Evolutionary conservation across 2,888 invertebrate species (phyloP), one percentile per base, ranked within the genome.

Genomic region (Eupithecia exiguata): DNA sequence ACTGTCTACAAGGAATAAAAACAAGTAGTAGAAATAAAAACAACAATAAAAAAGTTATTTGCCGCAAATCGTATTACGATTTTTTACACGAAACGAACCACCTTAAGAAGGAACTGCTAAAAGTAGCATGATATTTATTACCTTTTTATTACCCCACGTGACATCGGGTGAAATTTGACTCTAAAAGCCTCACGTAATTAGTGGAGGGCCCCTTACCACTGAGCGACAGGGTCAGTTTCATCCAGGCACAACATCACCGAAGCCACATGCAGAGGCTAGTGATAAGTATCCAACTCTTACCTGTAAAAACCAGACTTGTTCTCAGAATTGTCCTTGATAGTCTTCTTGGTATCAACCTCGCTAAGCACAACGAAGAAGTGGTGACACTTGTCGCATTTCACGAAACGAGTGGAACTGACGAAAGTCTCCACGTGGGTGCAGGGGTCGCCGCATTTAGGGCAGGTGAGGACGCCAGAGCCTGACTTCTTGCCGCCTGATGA

Each of bases 301-400:
- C 94, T 93, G 82, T 94, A 96, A 83, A 96, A 96, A 38, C 97
- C 96, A 81, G 95, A 95, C 86, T 97, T 97, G 78, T 95, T 94
- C 68, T 97, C 96, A 0, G 96, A 95, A 77, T 97, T 97, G 81
- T 98, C 98, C 89, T 98, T 98, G 79, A 96, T 93, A 83, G 95
- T 97, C 91, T 97, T 97, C 92, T 98, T 98, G 38, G 98, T 97
- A 91, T 99, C 99, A 53, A 97, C 96, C 86, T 99, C 99, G 81
- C 98, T 98, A 77, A 99, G 95, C 36, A 99, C 98, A 49, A 99
- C 98, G 90, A 99, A 99, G 95, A 99, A 99, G 90, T 99, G 99
- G 92, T 99, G 98, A 88, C 99, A 99, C 91, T 99, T 99, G 91
- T 99, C 99, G 93, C 99, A 99, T 93, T 99, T 99, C 53, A 99